These are phyloP conservation scores for Listrodromus nycthemerus DNA, from an alignment of 2,888 invertebrate genomes.

Conservation along the genomic window DNA sequence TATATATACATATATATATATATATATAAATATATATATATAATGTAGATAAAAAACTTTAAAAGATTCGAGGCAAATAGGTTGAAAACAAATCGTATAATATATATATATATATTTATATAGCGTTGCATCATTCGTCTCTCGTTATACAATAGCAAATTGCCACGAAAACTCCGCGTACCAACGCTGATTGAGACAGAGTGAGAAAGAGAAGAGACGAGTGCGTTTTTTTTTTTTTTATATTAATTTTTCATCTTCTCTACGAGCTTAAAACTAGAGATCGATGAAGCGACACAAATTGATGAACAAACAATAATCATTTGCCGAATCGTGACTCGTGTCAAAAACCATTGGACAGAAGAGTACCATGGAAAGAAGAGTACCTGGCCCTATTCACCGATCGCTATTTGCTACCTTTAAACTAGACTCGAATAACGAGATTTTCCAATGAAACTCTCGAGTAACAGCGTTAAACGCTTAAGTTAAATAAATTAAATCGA, in stretches of 20 bases:
- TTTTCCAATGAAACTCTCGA: background rate
- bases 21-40: slow-evolving; percentile 62
- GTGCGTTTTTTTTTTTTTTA: background rate
- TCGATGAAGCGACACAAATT: background rate
- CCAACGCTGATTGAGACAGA: slow-evolving; percentile 66
- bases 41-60: slow-evolving; percentile 72
- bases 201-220: slow-evolving; percentile 16
- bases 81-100: slow-evolving; percentile 64
- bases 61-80: slow-evolving; percentile 44
- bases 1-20: slow-evolving; percentile 18
- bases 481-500: slow-evolving; percentile 28
- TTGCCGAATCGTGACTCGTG: slow-evolving; percentile 14
- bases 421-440: background rate
- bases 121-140: slow-evolving; percentile 76
- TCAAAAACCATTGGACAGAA: background rate
- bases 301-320: slow-evolving; percentile 3
- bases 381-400: background rate
- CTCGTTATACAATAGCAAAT: slow-evolving; percentile 77
- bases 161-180: slow-evolving; percentile 75
- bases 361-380: background rate
- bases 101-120: slow-evolving; percentile 76
- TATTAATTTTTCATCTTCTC: background rate
- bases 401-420: background rate
- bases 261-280: background rate
- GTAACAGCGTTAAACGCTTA: slow-evolving; percentile 25